phyloP scores from a whole-genome alignment of 2,797 vertebrate species.

The Ataeniobius toweri region DNA sequence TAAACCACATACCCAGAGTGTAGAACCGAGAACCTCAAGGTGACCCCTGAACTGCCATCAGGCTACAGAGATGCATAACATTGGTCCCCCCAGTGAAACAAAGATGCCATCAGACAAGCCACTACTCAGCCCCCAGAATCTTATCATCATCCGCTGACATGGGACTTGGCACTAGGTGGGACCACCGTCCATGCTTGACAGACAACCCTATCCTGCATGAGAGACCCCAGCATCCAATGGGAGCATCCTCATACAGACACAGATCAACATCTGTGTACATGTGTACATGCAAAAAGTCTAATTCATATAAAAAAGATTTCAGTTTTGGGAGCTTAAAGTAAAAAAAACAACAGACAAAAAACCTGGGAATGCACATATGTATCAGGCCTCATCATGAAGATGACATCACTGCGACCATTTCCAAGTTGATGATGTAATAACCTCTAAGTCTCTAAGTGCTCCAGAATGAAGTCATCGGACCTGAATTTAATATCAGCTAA shows the following conservation, averaged over 20 bases:
- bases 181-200: neutral
- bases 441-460: conserved; percentile 55
- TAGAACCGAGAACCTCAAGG: neutral
- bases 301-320: neutral
- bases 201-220: too few species aligned
- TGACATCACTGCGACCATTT: conserved; percentile 55
- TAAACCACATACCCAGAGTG: neutral
- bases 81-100: neutral
- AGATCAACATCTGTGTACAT: neutral
- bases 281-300: neutral
- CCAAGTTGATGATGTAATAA: conserved; percentile 59
- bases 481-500: conserved; percentile 68
- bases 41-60: neutral
- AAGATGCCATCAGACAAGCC: neutral
- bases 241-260: neutral
- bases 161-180: neutral
- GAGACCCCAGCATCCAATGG: neutral
- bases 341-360: neutral
- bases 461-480: conserved; percentile 61
- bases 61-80: neutral
- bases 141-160: too few species aligned
- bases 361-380: neutral
- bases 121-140: too few species aligned
- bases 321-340: neutral
- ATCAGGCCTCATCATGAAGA: conserved; percentile 20